Evolutionary conservation across 2,113 vertebrate genomes (phyloP), one percentile per base, ranked within the genome.

Genomic region (Spilogale gracilis): DNA sequence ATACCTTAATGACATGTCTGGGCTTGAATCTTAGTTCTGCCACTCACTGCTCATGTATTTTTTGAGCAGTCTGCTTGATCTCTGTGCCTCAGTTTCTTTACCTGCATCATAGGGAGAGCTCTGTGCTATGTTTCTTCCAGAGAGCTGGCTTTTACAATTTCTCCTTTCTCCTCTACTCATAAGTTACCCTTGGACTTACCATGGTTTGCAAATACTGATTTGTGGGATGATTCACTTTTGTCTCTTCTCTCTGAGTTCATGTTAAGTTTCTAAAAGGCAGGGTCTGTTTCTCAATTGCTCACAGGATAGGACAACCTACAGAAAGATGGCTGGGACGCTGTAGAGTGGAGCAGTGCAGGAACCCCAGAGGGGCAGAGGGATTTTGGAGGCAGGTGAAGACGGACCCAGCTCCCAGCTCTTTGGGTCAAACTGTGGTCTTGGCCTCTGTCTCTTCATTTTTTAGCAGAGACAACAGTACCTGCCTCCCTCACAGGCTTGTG

Each of bases 301-400:
- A 5, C 23, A 86, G 25, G n/a, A 14, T 5, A 4, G 14, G n/a
- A 8, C 3, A 60, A 56, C 38, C 25, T 0, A 18, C 10, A 80
- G 17, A 52, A 12, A 58, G 56, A 32, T 18, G 5, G 9, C 1
- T 0, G 9, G 32, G 4, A 6, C 76, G 30, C 9, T 78, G 67
- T 5, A 32, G 52, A 48, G 10, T 27, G 45, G 58, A 48, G 23
- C 30, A 17, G 16, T 20, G 14, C 63, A 32, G 1, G 12, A 18
- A 54, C 23, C 1, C 4, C 4, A 9, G 23, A 82, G 30, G 54
- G 14, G 0, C 2, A 13, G 45, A 25, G 6, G 54, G 43, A 1
- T 1, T 54, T 43, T 9, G 4, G 91, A 79, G 56, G 14, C 38
- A 18, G 38, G 38, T 2, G 9, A 32, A 7, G 8, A 8, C 25